phyloP scores from a whole-genome alignment of 2,888 invertebrate species.

The Ochropacha duplaris region DNA sequence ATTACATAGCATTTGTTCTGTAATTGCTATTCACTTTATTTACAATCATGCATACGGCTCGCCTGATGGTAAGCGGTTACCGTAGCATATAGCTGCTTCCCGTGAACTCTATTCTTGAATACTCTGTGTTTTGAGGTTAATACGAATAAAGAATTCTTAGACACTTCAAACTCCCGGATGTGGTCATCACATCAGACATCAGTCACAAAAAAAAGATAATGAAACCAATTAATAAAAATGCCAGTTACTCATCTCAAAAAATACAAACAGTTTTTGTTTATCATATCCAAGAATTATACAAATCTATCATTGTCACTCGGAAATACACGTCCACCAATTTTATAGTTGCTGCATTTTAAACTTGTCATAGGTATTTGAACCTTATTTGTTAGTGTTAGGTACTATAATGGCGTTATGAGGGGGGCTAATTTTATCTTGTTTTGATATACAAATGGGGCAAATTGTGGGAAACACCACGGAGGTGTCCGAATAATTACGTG shows the following conservation, averaged over 20 bases:
- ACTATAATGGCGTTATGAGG: not conserved
- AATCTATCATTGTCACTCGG: slow-evolving; percentile 66
- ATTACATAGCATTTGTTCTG: no score
- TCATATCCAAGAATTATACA: slow-evolving; percentile 38
- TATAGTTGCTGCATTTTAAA: slow-evolving; percentile 7
- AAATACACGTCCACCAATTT: slow-evolving; percentile 28
- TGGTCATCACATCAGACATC: not conserved
- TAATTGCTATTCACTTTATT: no score
- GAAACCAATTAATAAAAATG: slow-evolving; percentile 1
- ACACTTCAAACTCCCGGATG: not conserved
- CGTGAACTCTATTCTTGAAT: no score
- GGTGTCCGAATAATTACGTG: slow-evolving; percentile 61
- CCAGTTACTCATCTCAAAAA: slow-evolving; percentile 18
- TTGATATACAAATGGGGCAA: slow-evolving; percentile 41
- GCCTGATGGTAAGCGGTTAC: no score
- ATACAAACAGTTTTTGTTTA: slow-evolving; percentile 6
- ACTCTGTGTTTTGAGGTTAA: not conserved
- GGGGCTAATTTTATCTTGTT: slow-evolving; percentile 17
- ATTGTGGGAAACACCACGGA: slow-evolving; percentile 69
- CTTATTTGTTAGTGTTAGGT: slow-evolving; percentile 25
- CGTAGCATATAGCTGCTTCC: no score
- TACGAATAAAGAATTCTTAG: not conserved
- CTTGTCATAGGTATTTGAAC: slow-evolving; percentile 20
- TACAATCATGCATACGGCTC: no score
- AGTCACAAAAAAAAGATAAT: not conserved